Evolutionary conservation across 2,888 invertebrate genomes (phyloP).

Genomic region (Alitta virens): DNA sequence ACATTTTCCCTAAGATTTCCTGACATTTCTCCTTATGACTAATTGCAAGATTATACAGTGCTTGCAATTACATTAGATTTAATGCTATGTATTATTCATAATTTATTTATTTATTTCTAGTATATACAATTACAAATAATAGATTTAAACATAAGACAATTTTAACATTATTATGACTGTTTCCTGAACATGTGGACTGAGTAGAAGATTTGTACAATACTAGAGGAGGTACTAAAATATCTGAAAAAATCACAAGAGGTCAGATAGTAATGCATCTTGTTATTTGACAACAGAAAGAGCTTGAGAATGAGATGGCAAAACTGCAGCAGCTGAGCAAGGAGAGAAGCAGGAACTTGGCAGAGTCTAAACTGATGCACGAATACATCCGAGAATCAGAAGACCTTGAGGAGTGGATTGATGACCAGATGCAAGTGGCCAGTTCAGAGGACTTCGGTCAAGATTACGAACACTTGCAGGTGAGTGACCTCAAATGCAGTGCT

Average conservation of each 20-base stretch:
- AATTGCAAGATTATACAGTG: too few species aligned
- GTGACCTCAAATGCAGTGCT: too few species aligned
- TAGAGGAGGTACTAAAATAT: not conserved
- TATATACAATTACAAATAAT: too few species aligned
- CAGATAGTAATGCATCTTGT: not conserved
- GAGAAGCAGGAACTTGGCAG: slow-evolving; percentile 82
- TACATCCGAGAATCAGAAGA: slow-evolving; percentile 67
- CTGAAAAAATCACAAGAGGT: not conserved
- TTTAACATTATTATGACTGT: too few species aligned
- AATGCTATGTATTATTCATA: too few species aligned
- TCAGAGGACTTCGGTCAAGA: slow-evolving; percentile 97
- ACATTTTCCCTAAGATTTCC: too few species aligned
- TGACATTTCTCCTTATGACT: too few species aligned
- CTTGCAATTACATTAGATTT: too few species aligned
- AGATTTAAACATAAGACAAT: too few species aligned
- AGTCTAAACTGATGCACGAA: slow-evolving; percentile 76
- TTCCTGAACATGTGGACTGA: too few species aligned
- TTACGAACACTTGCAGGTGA: slow-evolving; percentile 82
- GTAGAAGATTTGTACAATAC: too few species aligned
- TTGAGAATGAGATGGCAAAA: slow-evolving; percentile 66
- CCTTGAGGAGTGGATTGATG: slow-evolving; percentile 90
- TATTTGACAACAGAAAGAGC: slow-evolving; percentile 26
- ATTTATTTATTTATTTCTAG: too few species aligned
- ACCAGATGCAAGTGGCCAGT: slow-evolving; percentile 84
- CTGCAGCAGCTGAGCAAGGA: slow-evolving; percentile 19